Base-by-base conservation (phyloP, 2,797 vertebrate species). In the Aselliscus stoliczkanus region DNA sequence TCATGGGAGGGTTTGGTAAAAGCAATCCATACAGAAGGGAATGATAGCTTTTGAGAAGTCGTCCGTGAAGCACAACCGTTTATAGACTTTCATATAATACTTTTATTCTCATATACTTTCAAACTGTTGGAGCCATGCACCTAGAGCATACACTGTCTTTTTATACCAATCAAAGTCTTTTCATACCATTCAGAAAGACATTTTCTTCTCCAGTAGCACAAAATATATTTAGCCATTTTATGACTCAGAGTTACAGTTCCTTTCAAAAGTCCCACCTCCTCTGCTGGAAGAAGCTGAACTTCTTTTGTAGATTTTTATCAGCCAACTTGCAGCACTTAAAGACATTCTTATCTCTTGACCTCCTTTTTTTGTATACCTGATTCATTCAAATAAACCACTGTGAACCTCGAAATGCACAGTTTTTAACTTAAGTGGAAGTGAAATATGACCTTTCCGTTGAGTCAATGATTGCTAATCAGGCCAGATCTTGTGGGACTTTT, bases 141-240 rank as follows among this genome's bases (percentile, higher is more conserved):
- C 76, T 75, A 75, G 18, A 90, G 62, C 62, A 56, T 29, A 17
- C 1, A 2, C 10, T 90, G 47, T 75, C 86, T 94, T 97, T 95
- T 92, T n/a, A 72, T 70, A 62, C 34, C 29, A 70, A 34, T 39
- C 0, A 3, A n/a, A 80, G 44, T 91, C 25, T 82, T 94, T 67
- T 94, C 83, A 50, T 65, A 77, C 15, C 88, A 94, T 94, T 95
- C 88, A 86, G 89, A 95, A 93, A 93, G 85, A 90, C 13, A 79
- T 93, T 92, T 34, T 1, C 93, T 54, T 97, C 65, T 80, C 60
- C 34, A 88, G 67, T 72, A 86, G 60, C 87, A 69, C n/a, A 64
- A 67, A 92, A 54, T 96, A 90, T 88, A 95, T 97, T 97, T 96
- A 96, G 76, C 31, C 73, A 79, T 85, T 84, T 56, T 92, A 12